Base-by-base conservation (phyloP, 2,888 invertebrate species). In the Megamerina dolium region DNA sequence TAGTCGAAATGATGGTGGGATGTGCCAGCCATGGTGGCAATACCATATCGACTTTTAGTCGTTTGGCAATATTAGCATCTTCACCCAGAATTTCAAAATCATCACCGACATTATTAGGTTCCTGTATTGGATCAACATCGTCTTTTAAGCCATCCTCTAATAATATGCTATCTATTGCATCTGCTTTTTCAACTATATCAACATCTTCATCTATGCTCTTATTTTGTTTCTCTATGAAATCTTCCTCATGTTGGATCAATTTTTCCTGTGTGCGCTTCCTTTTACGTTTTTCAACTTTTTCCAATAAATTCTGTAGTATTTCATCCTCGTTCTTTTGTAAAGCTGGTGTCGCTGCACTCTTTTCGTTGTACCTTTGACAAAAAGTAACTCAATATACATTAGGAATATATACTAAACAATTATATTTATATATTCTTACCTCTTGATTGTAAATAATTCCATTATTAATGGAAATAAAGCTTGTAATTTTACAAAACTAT, bases 1-100 rank as follows among this genome's bases (percentile, higher is more conserved):
- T 59, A 13, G 81, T 81, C n/a, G 86, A 81, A 43, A 95, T 80
- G 37, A 85, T 70, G 31, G 80, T 79, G 4, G 95, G 90, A 63
- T 87, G 77, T 2, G 86, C 79, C 26, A 96, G 68, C 95, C 95
- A 96, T 51, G 83, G 76, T 2, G 95, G 94, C 34, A 95, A 72
- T 5, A 89, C 81, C 66, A 89, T 75, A 60, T 83, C 79, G 1
- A 88, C 80, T 64, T 78, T 78, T 3, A 60, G 52, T 51, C 74
- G 79, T 55, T 78, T 79, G 53, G 73, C 73, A 61, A 79, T 77
- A 9, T 50, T 34, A 45, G 76, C 78, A 56, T 78, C 77, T 42
- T 73, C 75, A 5, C 87, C 87, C 37, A 89, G 73, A 16, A 87
- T 75, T 58, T 62, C 54, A 40, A 68, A 69, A 23, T 53, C 55